Percentiles rank a stretch among this genome's conserved stretches.
Conservation (phyloP, 2,113 vertebrate species). For the Rhipidura dahli region DNA sequence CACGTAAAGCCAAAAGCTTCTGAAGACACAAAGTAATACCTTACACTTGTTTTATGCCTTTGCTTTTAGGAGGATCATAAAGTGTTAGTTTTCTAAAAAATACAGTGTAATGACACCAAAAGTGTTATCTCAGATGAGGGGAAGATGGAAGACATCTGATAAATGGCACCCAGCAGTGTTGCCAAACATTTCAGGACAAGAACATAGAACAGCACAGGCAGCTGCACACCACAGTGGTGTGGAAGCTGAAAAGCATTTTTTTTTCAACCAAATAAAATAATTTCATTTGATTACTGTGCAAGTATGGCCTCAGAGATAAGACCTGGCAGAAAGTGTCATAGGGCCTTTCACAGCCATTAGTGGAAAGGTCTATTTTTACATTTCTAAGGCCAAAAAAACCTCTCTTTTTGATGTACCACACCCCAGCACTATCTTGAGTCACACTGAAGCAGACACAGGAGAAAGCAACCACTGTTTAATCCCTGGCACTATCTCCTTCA, state of each 20-base stretch:
- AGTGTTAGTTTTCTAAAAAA: neutral
- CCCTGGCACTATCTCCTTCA: neutral
- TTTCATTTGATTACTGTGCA: neutral
- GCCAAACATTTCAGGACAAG: neutral
- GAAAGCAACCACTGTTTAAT: neutral
- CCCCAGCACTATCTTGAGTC: neutral
- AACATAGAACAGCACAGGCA: neutral
- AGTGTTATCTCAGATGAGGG: neutral
- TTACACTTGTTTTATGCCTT: constrained; percentile 2
- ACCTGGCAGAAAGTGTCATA: neutral
- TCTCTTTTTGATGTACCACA: neutral
- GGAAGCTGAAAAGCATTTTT: neutral
- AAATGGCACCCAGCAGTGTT: neutral
- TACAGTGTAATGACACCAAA: neutral
- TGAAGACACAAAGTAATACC: neutral
- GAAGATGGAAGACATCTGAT: neutral
- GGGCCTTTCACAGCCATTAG: neutral
- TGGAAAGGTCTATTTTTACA: neutral
- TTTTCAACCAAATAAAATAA: neutral
- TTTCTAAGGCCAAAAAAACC: neutral
- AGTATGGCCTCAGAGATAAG: neutral
- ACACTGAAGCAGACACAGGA: neutral
- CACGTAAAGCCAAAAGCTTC: neutral
- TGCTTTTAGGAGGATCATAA: neutral
- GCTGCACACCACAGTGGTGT: neutral